Percentiles rank a stretch among this genome's conserved stretches.
phyloP scores from a whole-genome alignment of 1,140 invertebrate species.

The Plectrocnemia conspersa region DNA sequence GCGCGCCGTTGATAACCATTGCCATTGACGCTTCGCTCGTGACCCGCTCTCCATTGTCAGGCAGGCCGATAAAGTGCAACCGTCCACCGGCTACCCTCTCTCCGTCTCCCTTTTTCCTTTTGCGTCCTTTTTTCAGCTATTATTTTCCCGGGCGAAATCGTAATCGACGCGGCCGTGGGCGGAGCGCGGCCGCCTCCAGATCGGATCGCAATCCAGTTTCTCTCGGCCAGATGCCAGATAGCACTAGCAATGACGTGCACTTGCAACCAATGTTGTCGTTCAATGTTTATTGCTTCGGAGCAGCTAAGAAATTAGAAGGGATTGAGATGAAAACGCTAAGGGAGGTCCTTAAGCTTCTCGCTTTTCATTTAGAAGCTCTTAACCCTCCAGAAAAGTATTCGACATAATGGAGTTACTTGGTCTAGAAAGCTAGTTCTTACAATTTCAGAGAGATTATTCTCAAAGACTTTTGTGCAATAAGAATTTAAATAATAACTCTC shows the following conservation, averaged over 20 bases:
- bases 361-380: no score
- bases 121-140: neutral
- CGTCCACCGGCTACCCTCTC: constrained; percentile 4
- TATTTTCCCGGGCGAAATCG: neutral
- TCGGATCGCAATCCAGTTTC: neutral
- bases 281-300: neutral
- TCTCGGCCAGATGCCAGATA: constrained; percentile 2
- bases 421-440: no score
- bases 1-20: constrained; percentile 14
- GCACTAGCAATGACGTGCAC: neutral
- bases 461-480: no score
- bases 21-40: constrained; percentile 27
- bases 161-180: constrained; percentile 7
- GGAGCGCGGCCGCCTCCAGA: neutral
- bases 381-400: no score
- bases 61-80: constrained; percentile 22
- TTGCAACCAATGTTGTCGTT: neutral
- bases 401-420: no score
- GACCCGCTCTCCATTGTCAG: constrained; percentile 32
- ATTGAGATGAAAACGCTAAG: no score
- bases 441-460: no score
- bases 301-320: no score
- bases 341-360: no score
- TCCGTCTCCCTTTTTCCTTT: neutral
- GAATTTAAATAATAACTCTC: no score